Percentiles rank a stretch among this genome's conserved stretches.
phyloP scores from a whole-genome alignment of 2,888 invertebrate genomes.

The Patella depressa region DNA sequence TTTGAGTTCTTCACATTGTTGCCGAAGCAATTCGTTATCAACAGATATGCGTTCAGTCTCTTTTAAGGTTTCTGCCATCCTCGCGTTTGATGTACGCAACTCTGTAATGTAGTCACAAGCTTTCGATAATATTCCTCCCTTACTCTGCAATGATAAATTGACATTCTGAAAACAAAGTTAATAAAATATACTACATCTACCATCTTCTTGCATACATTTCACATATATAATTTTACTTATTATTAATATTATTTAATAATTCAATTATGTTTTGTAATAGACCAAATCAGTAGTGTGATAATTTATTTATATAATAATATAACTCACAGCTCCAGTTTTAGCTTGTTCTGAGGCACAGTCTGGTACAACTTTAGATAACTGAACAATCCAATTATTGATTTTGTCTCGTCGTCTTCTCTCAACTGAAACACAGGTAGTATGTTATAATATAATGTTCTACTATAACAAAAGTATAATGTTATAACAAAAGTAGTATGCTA shows the following conservation, averaged over 20 bases:
- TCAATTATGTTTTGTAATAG: too few species aligned
- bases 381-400: conserved; percentile 97
- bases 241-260: too few species aligned
- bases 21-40: conserved; percentile 81
- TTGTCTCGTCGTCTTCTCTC: conserved; percentile 93
- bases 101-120: conserved; percentile 95
- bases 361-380: conserved; percentile 91
- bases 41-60: conserved; percentile 82
- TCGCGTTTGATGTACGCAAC: conserved; percentile 83
- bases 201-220: too few species aligned
- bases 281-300: too few species aligned
- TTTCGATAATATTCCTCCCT: conserved; percentile 94
- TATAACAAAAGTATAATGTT: too few species aligned
- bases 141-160: conserved; percentile 78
- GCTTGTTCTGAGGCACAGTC: conserved; percentile 76
- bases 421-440: conserved; percentile 73
- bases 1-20: conserved; percentile 81
- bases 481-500: too few species aligned
- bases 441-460: too few species aligned
- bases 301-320: background rate
- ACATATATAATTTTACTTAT: too few species aligned
- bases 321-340: conserved; percentile 76
- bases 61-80: conserved; percentile 77
- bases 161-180: conserved; percentile 15
- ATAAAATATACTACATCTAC: too few species aligned